These are phyloP conservation scores for Cirrhinus molitorella DNA, from an alignment of 2,797 vertebrate species.

Conservation along the genomic window DNA sequence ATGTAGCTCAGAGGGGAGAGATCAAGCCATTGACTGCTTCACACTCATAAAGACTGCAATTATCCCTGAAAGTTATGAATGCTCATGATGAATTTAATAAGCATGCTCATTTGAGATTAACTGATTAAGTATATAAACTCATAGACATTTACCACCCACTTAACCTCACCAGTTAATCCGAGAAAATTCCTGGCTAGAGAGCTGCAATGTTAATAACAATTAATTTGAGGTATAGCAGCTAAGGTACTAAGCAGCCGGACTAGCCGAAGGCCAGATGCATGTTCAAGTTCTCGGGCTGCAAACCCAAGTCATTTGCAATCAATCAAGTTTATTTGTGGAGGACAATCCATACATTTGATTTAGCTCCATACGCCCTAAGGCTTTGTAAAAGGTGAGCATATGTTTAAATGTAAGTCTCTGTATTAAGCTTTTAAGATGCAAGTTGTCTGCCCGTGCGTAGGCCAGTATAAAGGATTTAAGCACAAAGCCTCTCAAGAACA, in stretches of 20 bases:
- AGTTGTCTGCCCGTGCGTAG: neutral
- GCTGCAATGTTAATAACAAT: neutral
- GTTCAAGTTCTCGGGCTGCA: slow-evolving; percentile 7
- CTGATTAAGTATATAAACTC: slow-evolving; percentile 12
- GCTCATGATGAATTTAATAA: slow-evolving; percentile 10
- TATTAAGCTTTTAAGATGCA: slow-evolving; percentile 21
- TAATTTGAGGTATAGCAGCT: neutral
- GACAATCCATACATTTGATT: slow-evolving; percentile 11
- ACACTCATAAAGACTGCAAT: neutral
- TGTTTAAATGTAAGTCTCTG: slow-evolving; percentile 1
- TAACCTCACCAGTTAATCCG: neutral
- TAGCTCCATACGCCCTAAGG: neutral
- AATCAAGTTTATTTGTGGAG: slow-evolving; percentile 10
- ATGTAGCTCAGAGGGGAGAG: neutral
- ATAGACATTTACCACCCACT: neutral
- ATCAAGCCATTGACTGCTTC: neutral
- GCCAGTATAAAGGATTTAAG: neutral
- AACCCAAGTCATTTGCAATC: neutral
- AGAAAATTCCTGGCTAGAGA: neutral
- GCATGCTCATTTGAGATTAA: slow-evolving; percentile 12
- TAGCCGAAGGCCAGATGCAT: neutral
- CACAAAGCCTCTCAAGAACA: neutral
- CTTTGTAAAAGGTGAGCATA: neutral
- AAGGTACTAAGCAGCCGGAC: neutral
- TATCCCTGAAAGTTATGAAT: neutral